Evolutionary conservation across 2,888 invertebrate genomes (phyloP).

Genomic region (Autographa gamma): DNA sequence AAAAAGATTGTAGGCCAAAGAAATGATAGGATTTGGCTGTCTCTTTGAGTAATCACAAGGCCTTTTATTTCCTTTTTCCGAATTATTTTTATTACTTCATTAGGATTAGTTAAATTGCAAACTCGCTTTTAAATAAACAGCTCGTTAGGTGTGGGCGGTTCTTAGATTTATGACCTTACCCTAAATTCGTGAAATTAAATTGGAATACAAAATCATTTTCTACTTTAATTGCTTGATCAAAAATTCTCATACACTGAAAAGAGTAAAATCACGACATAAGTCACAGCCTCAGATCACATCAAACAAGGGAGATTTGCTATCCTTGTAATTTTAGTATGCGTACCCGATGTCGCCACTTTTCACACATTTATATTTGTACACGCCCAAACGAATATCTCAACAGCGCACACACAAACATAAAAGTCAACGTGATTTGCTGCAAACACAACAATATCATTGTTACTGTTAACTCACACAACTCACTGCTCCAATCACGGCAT

Average conservation of each 20-base stretch:
- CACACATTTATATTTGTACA: too few species aligned
- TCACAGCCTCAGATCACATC: too few species aligned
- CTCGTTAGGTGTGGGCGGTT: background rate
- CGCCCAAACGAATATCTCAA: too few species aligned
- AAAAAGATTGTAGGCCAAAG: slow-evolving; percentile 74
- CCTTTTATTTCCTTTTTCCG: slow-evolving; percentile 66
- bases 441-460: too few species aligned
- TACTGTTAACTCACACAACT: too few species aligned
- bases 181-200: background rate
- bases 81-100: slow-evolving; percentile 77
- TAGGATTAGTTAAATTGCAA: slow-evolving; percentile 66
- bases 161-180: background rate
- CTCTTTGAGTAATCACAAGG: slow-evolving; percentile 81
- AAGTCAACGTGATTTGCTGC: too few species aligned
- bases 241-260: background rate
- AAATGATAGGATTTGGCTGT: slow-evolving; percentile 75
- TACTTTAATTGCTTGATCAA: background rate
- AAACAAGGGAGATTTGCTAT: too few species aligned
- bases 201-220: background rate
- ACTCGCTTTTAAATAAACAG: slow-evolving; percentile 52
- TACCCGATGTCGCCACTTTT: too few species aligned
- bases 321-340: too few species aligned
- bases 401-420: too few species aligned
- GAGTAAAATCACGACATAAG: background rate
- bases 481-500: too few species aligned